A percentile compares a stretch with the other conserved stretches of the same genome.
Evolutionary conservation across 2,113 vertebrate genomes (phyloP).

Genomic region (Peromyscus leucopus): DNA sequence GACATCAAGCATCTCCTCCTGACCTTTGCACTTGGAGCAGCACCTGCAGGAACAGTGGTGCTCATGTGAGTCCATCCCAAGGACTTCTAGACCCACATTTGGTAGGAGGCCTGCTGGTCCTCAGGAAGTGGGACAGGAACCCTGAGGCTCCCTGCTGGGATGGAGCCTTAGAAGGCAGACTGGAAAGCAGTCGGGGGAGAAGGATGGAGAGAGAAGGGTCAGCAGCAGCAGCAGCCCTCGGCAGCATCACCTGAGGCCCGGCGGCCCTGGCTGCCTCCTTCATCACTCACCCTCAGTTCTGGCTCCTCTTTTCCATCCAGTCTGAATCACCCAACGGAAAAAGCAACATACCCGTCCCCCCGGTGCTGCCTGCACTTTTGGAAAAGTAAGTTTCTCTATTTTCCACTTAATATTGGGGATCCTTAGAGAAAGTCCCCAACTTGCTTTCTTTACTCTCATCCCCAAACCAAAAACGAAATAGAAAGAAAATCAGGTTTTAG

Average conservation of each 20-base stretch:
- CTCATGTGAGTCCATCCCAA: neutral
- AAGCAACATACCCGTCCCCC: conserved; percentile 84
- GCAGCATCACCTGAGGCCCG: neutral
- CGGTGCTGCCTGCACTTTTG: conserved; percentile 87
- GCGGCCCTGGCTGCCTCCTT: neutral
- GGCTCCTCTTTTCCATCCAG: conserved; percentile 85
- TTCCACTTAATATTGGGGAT: conserved; percentile 52
- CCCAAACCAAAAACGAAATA: neutral
- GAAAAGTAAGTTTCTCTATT: conserved; percentile 89
- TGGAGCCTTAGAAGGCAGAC: neutral
- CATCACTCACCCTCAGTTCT: conserved; percentile 55
- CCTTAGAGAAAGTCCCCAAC: neutral
- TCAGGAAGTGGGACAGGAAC: neutral
- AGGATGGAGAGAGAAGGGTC: neutral
- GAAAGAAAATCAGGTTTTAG: conserved; percentile 30
- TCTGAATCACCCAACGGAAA: conserved; percentile 92
- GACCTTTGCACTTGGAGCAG: neutral
- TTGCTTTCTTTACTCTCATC: neutral
- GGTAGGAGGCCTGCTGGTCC: neutral
- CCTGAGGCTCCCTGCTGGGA: neutral
- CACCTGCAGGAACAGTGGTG: neutral
- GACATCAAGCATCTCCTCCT: neutral
- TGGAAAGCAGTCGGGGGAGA: neutral
- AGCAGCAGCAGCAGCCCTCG: neutral
- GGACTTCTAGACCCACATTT: neutral